Base-by-base conservation (phyloP, 2,888 invertebrate genomes). In the Chrysolina oricalcia region DNA sequence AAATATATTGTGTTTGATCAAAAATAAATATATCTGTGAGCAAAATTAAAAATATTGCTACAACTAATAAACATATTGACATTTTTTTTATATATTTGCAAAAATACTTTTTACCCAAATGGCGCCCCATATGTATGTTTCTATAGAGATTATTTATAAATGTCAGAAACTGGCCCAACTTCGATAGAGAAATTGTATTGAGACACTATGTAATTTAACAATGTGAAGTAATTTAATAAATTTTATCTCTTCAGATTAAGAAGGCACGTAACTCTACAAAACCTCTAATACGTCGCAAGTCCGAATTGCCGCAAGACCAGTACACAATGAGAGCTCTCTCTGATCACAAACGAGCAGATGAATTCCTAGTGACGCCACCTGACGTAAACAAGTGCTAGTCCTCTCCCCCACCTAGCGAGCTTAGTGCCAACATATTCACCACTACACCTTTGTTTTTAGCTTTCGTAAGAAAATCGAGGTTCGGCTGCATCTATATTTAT, bases 271-370 rank as follows among this genome's bases (percentile, higher is more conserved):
- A 92, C 90, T 94, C 93, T 91, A 96, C 92, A 88, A 96, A 96
- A 90, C 97, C 97, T 70, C 91, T 98, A 83, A 92, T 98, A 81
- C 94, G 98, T 89, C 95, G 97, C 90, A 98, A 98, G 91, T 98
- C 97, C 17, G 97, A 98, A 89, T 91, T 98, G 87, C 98, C 98
- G 64, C 96, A 97, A 86, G 98, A 98, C 91, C 93, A 95, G 84
- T 94, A 94, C 88, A 98, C 97, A 71, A 94, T 97, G 85, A 95
- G 95, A 89, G 97, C 97, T 80, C 92, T 98, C 83, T 95, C 94
- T 88, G 96, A 96, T 89, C 97, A 98, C 91, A 96, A 95, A 90
- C 93, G 98, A 86, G 95, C 96, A 83, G 98, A 98, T 89, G 96
- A 97, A 86, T 97, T 92, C 91, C 93, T 98, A 84, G 90, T 94